These are phyloP conservation scores for Hemitrygon akajei DNA, from an alignment of 2,797 vertebrate genomes.

Conservation along the genomic window DNA sequence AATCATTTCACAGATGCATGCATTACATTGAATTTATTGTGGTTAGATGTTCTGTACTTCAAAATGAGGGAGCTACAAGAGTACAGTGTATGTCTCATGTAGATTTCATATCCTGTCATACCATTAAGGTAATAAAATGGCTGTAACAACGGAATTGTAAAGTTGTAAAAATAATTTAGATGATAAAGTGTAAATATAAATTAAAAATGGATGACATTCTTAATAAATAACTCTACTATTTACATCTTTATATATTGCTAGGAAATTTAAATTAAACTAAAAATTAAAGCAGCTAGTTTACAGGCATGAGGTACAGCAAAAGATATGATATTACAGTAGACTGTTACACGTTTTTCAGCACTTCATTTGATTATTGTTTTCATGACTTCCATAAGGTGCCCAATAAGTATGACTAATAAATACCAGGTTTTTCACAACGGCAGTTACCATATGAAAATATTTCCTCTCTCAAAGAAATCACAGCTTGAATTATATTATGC, in stretches of 20 bases:
- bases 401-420: slow-evolving; percentile 50
- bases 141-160: slow-evolving; percentile 82
- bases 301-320: slow-evolving; percentile 94
- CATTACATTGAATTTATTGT: slow-evolving; percentile 55
- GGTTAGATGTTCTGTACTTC: slow-evolving; percentile 58
- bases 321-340: slow-evolving; percentile 76
- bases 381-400: slow-evolving; percentile 61
- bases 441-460: slow-evolving; percentile 64
- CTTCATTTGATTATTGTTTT: slow-evolving; percentile 61
- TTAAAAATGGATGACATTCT: slow-evolving; percentile 99
- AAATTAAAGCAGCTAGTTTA: slow-evolving; percentile 87
- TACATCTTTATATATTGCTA: slow-evolving; percentile 94
- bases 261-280: slow-evolving; percentile 84
- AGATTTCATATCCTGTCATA: slow-evolving; percentile 63
- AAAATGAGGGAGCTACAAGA: slow-evolving; percentile 51
- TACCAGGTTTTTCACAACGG: slow-evolving; percentile 52
- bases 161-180: slow-evolving; percentile 98
- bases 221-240: slow-evolving; percentile 99
- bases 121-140: slow-evolving; percentile 53
- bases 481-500: slow-evolving; percentile 66
- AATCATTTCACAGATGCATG: slow-evolving; percentile 47
- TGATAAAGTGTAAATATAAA: slow-evolving; percentile 94
- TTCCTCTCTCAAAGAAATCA: slow-evolving; percentile 66
- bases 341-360: slow-evolving; percentile 63
- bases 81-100: slow-evolving; percentile 55